Base-by-base conservation (phyloP, 2,888 invertebrate species). In the Heliconius aoede region DNA sequence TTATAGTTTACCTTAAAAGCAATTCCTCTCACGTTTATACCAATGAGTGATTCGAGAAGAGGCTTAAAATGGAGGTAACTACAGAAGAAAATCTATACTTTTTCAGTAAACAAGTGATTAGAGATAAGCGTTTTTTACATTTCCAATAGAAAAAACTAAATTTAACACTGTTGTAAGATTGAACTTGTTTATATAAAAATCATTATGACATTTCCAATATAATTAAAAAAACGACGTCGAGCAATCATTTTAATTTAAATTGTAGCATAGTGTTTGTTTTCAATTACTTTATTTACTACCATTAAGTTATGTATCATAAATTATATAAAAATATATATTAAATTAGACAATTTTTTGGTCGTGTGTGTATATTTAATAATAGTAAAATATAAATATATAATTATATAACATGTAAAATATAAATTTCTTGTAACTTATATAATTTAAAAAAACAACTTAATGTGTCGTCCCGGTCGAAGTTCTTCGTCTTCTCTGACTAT, bases 11-110 rank as follows among this genome's bases (percentile, higher is more conserved):
- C 81, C 83, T 84, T 85, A 83, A 81, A 80, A 79, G 77, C 71
- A 76, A 89, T 89, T 89, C 88, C 74, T 81, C 85, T 86, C 89
- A 90, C 89, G 90, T 88, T 82, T 86, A 84, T 82, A 87, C 87
- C 89, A 90, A 89, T 89, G 89, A 86, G 87, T 89, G 89, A 88
- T 89, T 90, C 87, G 87, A 86, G 86, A 88, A 88, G 88, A 85
- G 85, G 85, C 84, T 82, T 81, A 82, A 83, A 84, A 86, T 85
- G 64, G 69, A 75, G 24, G 7, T 40, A 15, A 15, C 65, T 65
- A 8, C 36, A 24, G 24, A 65, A 24, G 65, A 40, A 65, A 65
- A 24, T 65, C 24, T 24, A 65, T 65, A 65, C 65, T 24, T 65
- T 65, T 36, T 24, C 65, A 36, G 65, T 65, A 13, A 24, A 24